Percentiles rank a stretch among this genome's conserved stretches.
These are phyloP conservation scores for Andrena trimmerana DNA, from an alignment of 2,888 invertebrate species.

Conservation along the genomic window DNA sequence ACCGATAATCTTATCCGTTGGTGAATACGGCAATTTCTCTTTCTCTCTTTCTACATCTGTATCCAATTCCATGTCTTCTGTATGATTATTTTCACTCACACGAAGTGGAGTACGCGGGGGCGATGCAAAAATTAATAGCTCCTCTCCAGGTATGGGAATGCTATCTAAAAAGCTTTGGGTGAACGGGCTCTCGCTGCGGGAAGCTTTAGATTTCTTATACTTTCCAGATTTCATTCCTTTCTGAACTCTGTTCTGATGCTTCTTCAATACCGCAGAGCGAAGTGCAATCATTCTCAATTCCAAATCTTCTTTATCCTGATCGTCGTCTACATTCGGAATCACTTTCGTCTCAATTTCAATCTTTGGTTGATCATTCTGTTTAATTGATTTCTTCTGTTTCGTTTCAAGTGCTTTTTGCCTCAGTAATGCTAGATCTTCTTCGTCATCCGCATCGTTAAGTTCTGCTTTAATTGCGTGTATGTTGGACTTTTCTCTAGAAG, in stretches of 20 bases:
- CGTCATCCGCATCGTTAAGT: slow-evolving; percentile 70
- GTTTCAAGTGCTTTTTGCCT: slow-evolving; percentile 81
- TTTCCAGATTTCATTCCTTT: slow-evolving; percentile 50
- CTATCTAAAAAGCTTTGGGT: slow-evolving; percentile 77
- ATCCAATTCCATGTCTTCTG: slow-evolving; percentile 83
- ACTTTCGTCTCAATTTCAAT: slow-evolving; percentile 31
- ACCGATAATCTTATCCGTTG: slow-evolving; percentile 77
- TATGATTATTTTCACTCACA: slow-evolving; percentile 62
- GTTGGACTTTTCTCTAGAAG: slow-evolving; percentile 44
- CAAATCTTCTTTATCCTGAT: slow-evolving; percentile 88
- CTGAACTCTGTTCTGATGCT: slow-evolving; percentile 87
- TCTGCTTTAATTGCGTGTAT: not conserved
- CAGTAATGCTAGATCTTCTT: slow-evolving; percentile 79
- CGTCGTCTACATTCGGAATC: slow-evolving; percentile 68
- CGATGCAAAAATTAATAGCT: slow-evolving; percentile 53
- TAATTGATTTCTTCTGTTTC: slow-evolving; percentile 74
- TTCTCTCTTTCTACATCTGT: slow-evolving; percentile 81
- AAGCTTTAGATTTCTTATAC: slow-evolving; percentile 31
- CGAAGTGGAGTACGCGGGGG: slow-evolving; percentile 59
- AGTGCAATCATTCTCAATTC: slow-evolving; percentile 89
- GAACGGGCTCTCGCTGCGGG: slow-evolving; percentile 79
- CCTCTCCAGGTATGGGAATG: slow-evolving; percentile 72
- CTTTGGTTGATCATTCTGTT: slow-evolving; percentile 39
- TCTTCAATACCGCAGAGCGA: slow-evolving; percentile 89
- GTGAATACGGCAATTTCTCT: slow-evolving; percentile 80